phyloP scores from a whole-genome alignment of 2,113 vertebrate species.

The Oreochromis tanganicae region DNA sequence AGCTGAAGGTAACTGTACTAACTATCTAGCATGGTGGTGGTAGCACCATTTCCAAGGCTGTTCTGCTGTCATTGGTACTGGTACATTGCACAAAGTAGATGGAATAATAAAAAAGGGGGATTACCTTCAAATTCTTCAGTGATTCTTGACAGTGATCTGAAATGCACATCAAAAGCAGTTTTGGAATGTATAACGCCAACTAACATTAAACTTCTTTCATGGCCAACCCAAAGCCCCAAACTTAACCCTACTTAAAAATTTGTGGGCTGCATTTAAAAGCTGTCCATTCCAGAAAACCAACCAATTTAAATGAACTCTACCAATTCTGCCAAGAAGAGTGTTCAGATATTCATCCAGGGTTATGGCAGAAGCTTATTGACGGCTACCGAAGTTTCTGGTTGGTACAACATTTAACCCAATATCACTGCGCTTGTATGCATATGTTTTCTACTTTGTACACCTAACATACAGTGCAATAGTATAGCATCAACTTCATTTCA shows the following conservation, averaged over 20 bases:
- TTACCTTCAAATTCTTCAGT: background rate
- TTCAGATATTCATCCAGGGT: background rate
- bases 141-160: background rate
- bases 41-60: background rate
- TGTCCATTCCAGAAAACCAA: background rate
- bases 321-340: background rate
- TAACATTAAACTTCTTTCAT: background rate
- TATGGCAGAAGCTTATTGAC: no score
- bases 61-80: fast-evolving
- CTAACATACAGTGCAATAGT: background rate
- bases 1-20: background rate
- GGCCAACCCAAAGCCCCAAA: background rate
- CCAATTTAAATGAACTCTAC: background rate
- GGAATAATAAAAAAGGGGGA: background rate
- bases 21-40: background rate
- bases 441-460: fast-evolving
- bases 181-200: background rate
- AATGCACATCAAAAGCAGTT: fast-evolving
- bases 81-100: fast-evolving
- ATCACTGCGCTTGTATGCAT: background rate
- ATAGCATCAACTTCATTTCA: background rate
- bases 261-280: background rate
- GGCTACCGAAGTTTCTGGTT: background rate
- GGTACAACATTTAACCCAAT: background rate
- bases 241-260: background rate